These are phyloP conservation scores for Chloropsis cyanopogon DNA, from an alignment of 2,113 vertebrate species.

Conservation along the genomic window DNA sequence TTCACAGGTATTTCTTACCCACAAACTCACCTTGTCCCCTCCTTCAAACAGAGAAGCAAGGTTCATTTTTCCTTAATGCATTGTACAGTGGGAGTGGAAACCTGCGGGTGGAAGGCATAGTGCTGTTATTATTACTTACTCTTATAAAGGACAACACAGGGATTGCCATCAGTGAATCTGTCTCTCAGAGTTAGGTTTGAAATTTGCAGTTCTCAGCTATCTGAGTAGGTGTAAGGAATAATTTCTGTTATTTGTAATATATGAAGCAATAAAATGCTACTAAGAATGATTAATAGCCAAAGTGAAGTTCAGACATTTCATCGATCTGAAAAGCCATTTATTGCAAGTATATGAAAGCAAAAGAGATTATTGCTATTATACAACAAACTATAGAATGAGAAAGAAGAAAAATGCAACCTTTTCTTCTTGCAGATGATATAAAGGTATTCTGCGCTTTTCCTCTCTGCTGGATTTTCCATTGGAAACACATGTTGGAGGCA, in stretches of 20 bases:
- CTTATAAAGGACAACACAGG: background rate
- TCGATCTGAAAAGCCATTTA: constrained; percentile 47
- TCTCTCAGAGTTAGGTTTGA: constrained; percentile 27
- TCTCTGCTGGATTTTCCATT: constrained; percentile 10
- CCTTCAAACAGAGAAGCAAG: background rate
- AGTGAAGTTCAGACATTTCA: constrained; percentile 28
- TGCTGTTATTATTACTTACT: constrained; percentile 23
- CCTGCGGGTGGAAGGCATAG: constrained; percentile 3
- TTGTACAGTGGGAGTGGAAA: background rate
- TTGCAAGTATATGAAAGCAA: constrained; percentile 32
- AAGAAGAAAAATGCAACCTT: constrained; percentile 33
- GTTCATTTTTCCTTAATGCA: constrained; percentile 15
- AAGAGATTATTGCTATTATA: constrained; percentile 49
- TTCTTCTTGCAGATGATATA: background rate
- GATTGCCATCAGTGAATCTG: background rate
- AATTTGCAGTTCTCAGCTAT: constrained; percentile 41
- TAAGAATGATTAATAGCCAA: constrained; percentile 60
- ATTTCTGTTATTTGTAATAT: constrained; percentile 39
- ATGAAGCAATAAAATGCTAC: constrained; percentile 48
- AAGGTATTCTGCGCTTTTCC: background rate
- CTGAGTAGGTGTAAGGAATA: background rate
- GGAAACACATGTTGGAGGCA: background rate
- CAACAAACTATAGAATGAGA: constrained; percentile 43
- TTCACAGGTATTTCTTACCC: background rate
- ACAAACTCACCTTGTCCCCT: background rate